Percentiles rank a stretch among this genome's conserved stretches.
These are phyloP conservation scores for Lepidocolaptes lacrymiger DNA, from an alignment of 2,797 vertebrate species.

Conservation along the genomic window DNA sequence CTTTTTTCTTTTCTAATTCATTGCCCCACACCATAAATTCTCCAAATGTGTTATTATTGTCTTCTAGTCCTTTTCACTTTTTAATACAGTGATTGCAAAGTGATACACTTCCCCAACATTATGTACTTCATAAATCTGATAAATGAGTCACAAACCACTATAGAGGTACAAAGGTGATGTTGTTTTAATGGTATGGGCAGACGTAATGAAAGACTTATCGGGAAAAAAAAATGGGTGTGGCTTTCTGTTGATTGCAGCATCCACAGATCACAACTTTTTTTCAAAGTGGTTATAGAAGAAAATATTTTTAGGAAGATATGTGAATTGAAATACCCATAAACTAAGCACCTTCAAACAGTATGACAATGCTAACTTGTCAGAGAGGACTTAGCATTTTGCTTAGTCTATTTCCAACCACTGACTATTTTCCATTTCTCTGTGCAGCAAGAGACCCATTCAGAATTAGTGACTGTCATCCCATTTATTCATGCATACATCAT, in stretches of 20 bases:
- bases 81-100: not conserved
- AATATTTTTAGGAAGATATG: not conserved
- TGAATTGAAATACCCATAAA: not conserved
- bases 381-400: not conserved
- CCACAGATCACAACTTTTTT: not conserved
- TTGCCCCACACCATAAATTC: not conserved
- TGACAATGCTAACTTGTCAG: not conserved
- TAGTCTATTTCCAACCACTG: not conserved
- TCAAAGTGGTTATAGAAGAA: not conserved
- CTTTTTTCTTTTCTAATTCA: not conserved
- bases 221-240: accelerated
- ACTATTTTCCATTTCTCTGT: not conserved
- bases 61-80: not conserved
- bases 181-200: not conserved
- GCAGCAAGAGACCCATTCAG: not conserved
- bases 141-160: not conserved
- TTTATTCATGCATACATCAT: not conserved
- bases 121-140: not conserved
- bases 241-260: not conserved
- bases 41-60: not conserved
- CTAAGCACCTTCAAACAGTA: not conserved
- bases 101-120: not conserved
- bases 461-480: not conserved
- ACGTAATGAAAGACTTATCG: not conserved
- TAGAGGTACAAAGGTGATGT: not conserved